phyloP scores from a whole-genome alignment of 2,797 vertebrate genomes.

The Apogon hyalosoma region DNA sequence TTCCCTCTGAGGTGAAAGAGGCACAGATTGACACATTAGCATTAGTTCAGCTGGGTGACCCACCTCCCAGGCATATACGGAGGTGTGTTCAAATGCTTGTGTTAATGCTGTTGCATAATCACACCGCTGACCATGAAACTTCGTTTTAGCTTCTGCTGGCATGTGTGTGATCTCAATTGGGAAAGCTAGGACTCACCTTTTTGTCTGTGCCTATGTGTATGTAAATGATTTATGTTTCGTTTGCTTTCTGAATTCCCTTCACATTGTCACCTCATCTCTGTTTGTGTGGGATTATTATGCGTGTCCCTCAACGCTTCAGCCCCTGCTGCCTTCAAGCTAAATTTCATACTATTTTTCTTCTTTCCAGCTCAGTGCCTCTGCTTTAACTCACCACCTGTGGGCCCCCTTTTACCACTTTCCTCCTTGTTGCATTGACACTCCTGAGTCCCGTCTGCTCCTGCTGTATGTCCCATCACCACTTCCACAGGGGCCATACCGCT shows the following conservation, averaged over 20 bases:
- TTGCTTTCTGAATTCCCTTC: conserved; percentile 8
- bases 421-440: conserved; percentile 44
- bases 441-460: conserved; percentile 6
- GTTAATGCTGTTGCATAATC: conserved; percentile 48
- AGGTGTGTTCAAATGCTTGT: conserved; percentile 36
- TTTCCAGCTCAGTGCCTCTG: conserved; percentile 67
- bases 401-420: conserved; percentile 51
- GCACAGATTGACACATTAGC: conserved; percentile 54
- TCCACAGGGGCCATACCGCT: conserved; percentile 26
- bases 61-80: conserved; percentile 32
- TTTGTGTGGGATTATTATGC: conserved; percentile 37
- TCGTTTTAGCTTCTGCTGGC: conserved; percentile 24
- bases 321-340: conserved; percentile 48
- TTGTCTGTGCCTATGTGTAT: conserved; percentile 5
- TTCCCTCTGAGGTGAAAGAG: conserved; percentile 33
- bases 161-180: conserved; percentile 23
- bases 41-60: conserved; percentile 50
- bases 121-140: conserved; percentile 20
- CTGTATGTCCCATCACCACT: conserved; percentile 19
- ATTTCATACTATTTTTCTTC: conserved; percentile 42
- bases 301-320: conserved; percentile 18
- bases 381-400: conserved; percentile 63
- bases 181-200: conserved; percentile 23
- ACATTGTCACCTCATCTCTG: conserved; percentile 11
- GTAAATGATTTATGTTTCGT: conserved; percentile 13